Percentiles rank a stretch among this genome's conserved stretches.
phyloP scores from a whole-genome alignment of 1,140 invertebrate species.

The Zaprionus lachaisei region DNA sequence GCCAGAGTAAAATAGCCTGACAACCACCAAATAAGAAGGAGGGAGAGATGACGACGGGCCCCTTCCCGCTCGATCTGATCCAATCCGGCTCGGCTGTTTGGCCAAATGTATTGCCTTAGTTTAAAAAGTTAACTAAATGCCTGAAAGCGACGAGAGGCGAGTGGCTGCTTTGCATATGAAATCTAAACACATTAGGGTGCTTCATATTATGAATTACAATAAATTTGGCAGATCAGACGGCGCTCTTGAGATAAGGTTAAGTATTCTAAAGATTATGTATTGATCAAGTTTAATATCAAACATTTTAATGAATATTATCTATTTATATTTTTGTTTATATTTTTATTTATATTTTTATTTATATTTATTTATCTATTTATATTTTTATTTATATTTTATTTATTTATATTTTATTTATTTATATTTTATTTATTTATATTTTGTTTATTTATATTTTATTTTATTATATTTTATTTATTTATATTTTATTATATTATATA shows the following conservation, averaged over 20 bases:
- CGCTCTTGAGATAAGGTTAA: too few relatives aligned
- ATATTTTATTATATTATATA: neutral
- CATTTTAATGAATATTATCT: too few relatives aligned
- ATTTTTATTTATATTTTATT: too few relatives aligned
- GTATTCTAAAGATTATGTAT: too few relatives aligned
- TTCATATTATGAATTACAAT: neutral
- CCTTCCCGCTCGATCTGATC: neutral
- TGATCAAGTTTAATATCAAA: too few relatives aligned
- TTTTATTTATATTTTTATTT: too few relatives aligned
- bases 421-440: neutral
- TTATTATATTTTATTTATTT: too few relatives aligned
- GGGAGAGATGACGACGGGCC: too few relatives aligned
- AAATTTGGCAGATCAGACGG: neutral
- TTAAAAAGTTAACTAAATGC: slow-evolving; percentile 25
- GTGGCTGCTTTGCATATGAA: slow-evolving; percentile 20
- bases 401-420: too few relatives aligned
- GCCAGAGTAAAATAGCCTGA: neutral
- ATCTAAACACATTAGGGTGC: neutral
- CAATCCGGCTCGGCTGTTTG: neutral
- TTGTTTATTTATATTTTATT: neutral
- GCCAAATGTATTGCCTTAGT: slow-evolving; percentile 29
- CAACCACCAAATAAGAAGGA: neutral
- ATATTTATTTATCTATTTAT: neutral
- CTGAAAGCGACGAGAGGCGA: slow-evolving; percentile 1
- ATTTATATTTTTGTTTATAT: neutral